Base-by-base conservation (phyloP, 2,888 invertebrate genomes). In the Salpingus planirostris region DNA sequence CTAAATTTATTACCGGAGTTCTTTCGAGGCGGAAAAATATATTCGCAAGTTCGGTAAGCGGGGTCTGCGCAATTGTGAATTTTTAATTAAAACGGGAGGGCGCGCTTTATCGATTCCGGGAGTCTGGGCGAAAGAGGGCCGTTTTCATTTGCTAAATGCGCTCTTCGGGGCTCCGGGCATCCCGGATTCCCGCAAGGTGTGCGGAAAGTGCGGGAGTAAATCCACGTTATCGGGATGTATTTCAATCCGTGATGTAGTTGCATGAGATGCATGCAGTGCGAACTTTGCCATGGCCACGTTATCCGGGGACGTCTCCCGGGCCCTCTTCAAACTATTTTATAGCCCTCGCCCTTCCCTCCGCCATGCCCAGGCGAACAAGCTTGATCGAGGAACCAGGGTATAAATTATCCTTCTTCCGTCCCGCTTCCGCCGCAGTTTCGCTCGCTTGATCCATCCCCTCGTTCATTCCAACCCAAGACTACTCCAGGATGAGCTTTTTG, bases 291-390 rank as follows among this genome's bases (percentile, higher is more conserved):
- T 44, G 48, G 52, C 49, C 46, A 52, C 52, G 49, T 51, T 52
- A 54, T 55, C 55, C 57, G 52, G 56, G 54, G 53, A 54, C 51
- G 57, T 59, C 63, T 59, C 63, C 43, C 46, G 61, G 55, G 63
- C 57, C 59, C 60, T 60, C 59, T 62, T 60, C 60, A 59, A 59
- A 55, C 61, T 62, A 61, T 61, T 63, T 63, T 62, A 62, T 57
- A 54, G 57, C 53, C 42, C 44, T 46, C 40, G 42, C 33, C 42
- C 39, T 38, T 40, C 43, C 35, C 33, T 34, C 40, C 39, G 26
- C 41, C 38, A 36, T 43, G 40, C 47, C 46, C 44, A 42, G 48
- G 48, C 52, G 52, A 50, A 49, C 56, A 47, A 50, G 57, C 57
- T 56, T 55, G 59, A 60, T 58, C 59, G 58, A 57, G 55, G 55